Evolutionary conservation across 1,140 invertebrate genomes (phyloP), one percentile per base, ranked within the genome.

Genomic region (Sycophila sp.): DNA sequence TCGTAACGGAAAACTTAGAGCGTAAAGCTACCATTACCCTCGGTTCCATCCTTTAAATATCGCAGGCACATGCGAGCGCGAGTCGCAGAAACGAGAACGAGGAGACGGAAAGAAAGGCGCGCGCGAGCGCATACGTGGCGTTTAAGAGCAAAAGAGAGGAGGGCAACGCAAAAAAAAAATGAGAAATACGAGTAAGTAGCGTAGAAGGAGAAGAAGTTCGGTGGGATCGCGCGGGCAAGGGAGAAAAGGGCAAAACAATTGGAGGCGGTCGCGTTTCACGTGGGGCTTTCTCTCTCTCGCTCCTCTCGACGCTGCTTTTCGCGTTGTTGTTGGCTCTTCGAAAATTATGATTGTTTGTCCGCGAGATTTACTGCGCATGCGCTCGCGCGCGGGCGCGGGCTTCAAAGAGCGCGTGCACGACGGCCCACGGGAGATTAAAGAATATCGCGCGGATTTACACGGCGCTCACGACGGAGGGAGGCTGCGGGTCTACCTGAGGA

Each of bases 341-440:
- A 80, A 82, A 83, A 85, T 85, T 85, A 85, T 84, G 83, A 84
- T 84, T 85, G 81, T 85, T 85, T 84, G 84, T 85, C 79, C 80
- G 77, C 72, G 76, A 81, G 79, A 84, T 85, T 85, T 84, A 85
- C 82, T 80, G 77, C 81, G 69, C 72, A 64, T 74, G 74, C 70
- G 68, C 30, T 36, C 56, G 13, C 32, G 47, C 49, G 36, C 59
- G 40, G 28, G 40, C 73, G 49, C 71, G 45, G 68, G 62, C 28
- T n/a, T n/a, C n/a, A n/a, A n/a, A n/a, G n/a, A n/a, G n/a, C n/a
- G n/a, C n/a, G n/a, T n/a, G 34, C 22, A 32, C 24, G 62, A 53
- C 49, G 32, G 45, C 32, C 45, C 49, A 30, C 65, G 53, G 24
- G 36, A 60, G 53, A 68, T 68, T 58, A 56, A 58, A 58, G 30